Evolutionary conservation across 1,140 invertebrate genomes (phyloP), one percentile per base, ranked within the genome.

Genomic region (Ostrea denselamellosa): DNA sequence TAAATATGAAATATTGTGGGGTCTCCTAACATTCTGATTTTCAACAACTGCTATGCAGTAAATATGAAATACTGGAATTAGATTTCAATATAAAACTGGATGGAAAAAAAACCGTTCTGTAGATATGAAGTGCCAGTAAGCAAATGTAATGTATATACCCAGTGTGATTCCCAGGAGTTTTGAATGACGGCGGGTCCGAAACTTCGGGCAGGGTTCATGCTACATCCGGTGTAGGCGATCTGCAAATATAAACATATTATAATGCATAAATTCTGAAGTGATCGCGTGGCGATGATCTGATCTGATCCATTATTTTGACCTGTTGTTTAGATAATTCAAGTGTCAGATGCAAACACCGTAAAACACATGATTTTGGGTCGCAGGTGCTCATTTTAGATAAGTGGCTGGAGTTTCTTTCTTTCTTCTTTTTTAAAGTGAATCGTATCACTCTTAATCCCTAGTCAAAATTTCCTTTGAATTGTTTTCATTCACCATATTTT

Each of bases 81-180:
- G 34, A 44, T 2, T 2, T 44, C 1, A 44, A 2, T 44, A 44
- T 2, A 5, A 44, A 2, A 5, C 34, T 44, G 34, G 34, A 44
- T n/a, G n/a, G 34, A 44, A 44, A 44, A 44, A 5, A 44, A 44
- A 44, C 1, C 34, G 5, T 44, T 44, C 34, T 5, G 34, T 44
- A 2, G 1, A 2, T 44, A 5, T 44, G 34, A 44, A 44, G 34
- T 44, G 34, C 34, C 5, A 25, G 25, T 0, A 0, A 14, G 2
- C 2, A 44, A 87, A 28, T 25, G 82, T 52, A 62, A 12, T n/a
- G 19, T 19, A 90, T 96, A 96, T 95, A 98, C 97, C 97, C 98
- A 98, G 84, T 94, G 92, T 82, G 93, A 85, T 12, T 95, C 95
- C 97, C 97, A 99, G 22, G 95, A 88, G 56, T 97, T 96, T 90